These are phyloP conservation scores for Hemithea aestivaria DNA, from an alignment of 2,888 invertebrate genomes.

Conservation along the genomic window DNA sequence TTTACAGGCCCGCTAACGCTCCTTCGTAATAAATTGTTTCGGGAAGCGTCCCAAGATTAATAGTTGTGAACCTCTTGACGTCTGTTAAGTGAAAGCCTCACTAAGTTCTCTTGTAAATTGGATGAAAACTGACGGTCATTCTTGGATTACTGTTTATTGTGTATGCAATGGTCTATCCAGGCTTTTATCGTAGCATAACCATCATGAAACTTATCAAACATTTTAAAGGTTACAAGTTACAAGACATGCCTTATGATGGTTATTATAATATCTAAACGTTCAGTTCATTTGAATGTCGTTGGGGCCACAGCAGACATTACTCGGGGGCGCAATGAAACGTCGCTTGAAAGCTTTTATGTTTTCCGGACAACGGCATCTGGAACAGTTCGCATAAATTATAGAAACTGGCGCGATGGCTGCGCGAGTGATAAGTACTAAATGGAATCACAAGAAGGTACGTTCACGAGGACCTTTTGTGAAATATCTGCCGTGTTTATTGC, in stretches of 20 bases:
- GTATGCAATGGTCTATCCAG: slow-evolving; percentile 6
- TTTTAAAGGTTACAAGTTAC: no score
- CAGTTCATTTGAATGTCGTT: slow-evolving; percentile 52
- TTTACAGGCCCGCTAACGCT: slow-evolving; percentile 51
- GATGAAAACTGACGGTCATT: slow-evolving; percentile 35
- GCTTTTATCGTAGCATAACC: no score
- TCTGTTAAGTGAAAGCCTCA: slow-evolving; percentile 59
- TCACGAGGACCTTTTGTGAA: slow-evolving; percentile 10
- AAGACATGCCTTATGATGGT: no score
- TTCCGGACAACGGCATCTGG: slow-evolving; percentile 51
- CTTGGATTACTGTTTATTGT: slow-evolving; percentile 19
- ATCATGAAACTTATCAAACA: no score
- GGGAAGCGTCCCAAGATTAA: slow-evolving; percentile 69
- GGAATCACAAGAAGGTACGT: slow-evolving; percentile 13
- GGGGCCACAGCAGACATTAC: slow-evolving; percentile 47
- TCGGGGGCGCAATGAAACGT: slow-evolving; percentile 39
- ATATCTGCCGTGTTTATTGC: slow-evolving; percentile 10
- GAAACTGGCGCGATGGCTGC: slow-evolving; percentile 12
- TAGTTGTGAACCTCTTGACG: slow-evolving; percentile 57
- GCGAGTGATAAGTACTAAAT: slow-evolving; percentile 21
- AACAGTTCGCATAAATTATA: slow-evolving; percentile 32
- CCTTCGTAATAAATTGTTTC: slow-evolving; percentile 70
- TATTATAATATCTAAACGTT: slow-evolving; percentile 33
- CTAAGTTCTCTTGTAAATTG: slow-evolving; percentile 49
- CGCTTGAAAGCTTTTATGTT: slow-evolving; percentile 63